Base-by-base conservation (phyloP, 2,888 invertebrate genomes). In the Nymphalis urticae region DNA sequence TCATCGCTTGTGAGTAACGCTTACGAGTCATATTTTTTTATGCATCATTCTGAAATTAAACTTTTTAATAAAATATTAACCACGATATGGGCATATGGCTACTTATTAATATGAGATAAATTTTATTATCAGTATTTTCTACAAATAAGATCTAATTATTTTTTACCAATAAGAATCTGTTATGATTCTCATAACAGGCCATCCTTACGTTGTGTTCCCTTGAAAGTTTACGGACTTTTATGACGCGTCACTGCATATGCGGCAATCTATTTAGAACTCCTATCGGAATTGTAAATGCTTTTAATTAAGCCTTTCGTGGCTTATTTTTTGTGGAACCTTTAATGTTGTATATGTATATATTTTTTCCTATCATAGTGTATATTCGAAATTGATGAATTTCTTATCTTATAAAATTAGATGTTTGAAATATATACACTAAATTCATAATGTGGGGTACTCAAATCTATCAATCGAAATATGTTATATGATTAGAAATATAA, bases 101-200 rank as follows among this genome's bases (percentile, higher is more conserved):
- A 9, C 36, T 36, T 2, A 4, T n/a, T n/a, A n/a, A 17, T 50
- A 19, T 17, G n/a, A 17, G 7, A n/a, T 50, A 1, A 17, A 50
- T 17, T 17, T n/a, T 50, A 0, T 50, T 50, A 50, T 50, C 6
- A n/a, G 19, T 50, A 50, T n/a, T 50, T 50, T 5, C 50, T 8
- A n/a, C n/a, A n/a, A n/a, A n/a, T n/a, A n/a, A n/a, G n/a, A n/a
- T n/a, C n/a, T n/a, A n/a, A 19, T n/a, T 8, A 50, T 19, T 19
- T 17, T n/a, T n/a, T n/a, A 1, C 8, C 6, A 19, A 50, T 8
- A 50, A 17, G 16, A n/a, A 50, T n/a, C 2, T n/a, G 21, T 21
- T 21, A 21, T 21, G 21, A 21, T 21, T 21, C 21, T 21, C 72
- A 70, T 75, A 80, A 75, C 58, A 83, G 87, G 86, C 87, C 87